These are phyloP conservation scores for Caenorhabditis angaria DNA, from an alignment of 2,888 invertebrate species.

Conservation along the genomic window DNA sequence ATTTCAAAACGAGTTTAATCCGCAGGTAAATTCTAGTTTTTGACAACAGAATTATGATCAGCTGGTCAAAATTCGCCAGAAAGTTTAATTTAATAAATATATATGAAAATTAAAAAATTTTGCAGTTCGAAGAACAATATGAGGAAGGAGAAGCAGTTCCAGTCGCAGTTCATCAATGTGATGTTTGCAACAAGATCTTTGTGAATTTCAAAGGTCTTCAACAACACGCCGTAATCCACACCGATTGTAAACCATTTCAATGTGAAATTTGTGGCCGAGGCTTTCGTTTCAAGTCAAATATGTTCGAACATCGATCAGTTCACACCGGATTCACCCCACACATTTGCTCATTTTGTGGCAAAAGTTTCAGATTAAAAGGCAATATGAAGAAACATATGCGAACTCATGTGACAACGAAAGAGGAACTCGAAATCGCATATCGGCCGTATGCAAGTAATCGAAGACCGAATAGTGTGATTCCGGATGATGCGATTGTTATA, in stretches of 20 bases:
- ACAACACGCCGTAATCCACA: conserved; percentile 39
- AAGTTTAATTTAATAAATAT: no score
- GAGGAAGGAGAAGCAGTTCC: conserved; percentile 13
- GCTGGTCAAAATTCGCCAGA: no score
- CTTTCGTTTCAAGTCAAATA: conserved; percentile 43
- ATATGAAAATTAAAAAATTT: not conserved
- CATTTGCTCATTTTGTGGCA: conserved; percentile 41
- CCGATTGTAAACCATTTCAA: conserved; percentile 35
- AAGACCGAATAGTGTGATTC: conserved; percentile 7
- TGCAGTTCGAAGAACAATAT: not conserved
- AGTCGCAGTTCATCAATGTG: conserved; percentile 38
- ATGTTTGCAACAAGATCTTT: conserved; percentile 43
- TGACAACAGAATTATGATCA: no score
- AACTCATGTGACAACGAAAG: conserved; percentile 29
- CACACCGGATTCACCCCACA: conserved; percentile 42
- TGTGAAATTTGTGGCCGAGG: conserved; percentile 38
- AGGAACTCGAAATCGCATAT: conserved; percentile 43
- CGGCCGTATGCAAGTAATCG: conserved; percentile 33
- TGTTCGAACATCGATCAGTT: conserved; percentile 42
- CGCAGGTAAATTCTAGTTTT: no score
- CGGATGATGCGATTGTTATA: conserved; percentile 35
- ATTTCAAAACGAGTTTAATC: no score
- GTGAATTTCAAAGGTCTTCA: conserved; percentile 38
- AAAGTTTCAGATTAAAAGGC: conserved; percentile 33
- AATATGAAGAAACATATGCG: conserved; percentile 44